phyloP scores from a whole-genome alignment of 2,888 invertebrate species.

The Dasysyrphus tricinctus region DNA sequence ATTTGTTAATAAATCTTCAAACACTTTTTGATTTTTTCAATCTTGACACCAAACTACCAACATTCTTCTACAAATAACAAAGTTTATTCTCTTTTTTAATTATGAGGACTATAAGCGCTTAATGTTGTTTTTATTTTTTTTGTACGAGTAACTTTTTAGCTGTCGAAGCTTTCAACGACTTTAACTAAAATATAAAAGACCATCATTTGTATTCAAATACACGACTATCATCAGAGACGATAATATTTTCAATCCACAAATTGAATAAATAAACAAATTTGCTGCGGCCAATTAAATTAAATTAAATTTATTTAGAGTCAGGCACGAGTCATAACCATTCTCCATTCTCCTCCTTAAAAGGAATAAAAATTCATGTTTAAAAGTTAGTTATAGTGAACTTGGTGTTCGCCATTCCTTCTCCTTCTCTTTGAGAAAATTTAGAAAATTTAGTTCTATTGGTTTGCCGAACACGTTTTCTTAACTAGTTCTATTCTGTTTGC shows the following conservation, averaged over 20 bases:
- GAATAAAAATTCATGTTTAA: neutral
- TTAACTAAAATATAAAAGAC: neutral
- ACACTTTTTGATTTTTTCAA: neutral
- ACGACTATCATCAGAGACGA: neutral
- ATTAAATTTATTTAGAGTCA: slow-evolving; percentile 30
- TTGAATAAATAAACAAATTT: slow-evolving; percentile 37
- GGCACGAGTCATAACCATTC: slow-evolving; percentile 18
- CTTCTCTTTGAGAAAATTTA: neutral
- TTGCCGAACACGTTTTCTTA: slow-evolving; percentile 52
- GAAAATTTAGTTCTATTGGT: slow-evolving; percentile 56
- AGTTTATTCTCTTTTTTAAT: neutral
- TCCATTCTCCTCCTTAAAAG: neutral
- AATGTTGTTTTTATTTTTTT: neutral
- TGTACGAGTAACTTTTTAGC: neutral
- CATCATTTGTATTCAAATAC: slow-evolving; percentile 8
- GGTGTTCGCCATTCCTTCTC: slow-evolving; percentile 11
- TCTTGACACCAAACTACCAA: neutral
- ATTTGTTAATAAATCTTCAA: neutral
- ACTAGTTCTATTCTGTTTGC: slow-evolving; percentile 51
- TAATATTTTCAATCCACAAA: slow-evolving; percentile 3
- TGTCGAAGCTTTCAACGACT: neutral
- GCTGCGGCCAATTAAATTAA: slow-evolving; percentile 24
- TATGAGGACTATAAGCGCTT: neutral
- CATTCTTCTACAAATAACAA: neutral
- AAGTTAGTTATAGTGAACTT: slow-evolving; percentile 2